These are phyloP conservation scores for Eupithecia tripunctaria DNA, from an alignment of 2,888 invertebrate species.

Conservation along the genomic window DNA sequence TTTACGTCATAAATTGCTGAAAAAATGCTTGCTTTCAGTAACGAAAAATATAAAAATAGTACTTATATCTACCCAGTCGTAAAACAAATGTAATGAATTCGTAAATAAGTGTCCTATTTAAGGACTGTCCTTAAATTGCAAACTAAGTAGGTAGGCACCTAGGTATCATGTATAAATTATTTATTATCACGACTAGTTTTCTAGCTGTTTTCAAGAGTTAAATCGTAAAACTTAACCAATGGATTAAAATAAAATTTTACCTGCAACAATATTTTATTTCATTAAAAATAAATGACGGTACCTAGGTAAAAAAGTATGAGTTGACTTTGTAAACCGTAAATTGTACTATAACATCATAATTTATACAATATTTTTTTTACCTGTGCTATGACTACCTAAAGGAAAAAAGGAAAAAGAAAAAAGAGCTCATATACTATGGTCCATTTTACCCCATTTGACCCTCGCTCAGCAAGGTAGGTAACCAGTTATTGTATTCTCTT, in stretches of 20 bases:
- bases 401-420: background rate
- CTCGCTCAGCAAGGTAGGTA: background rate
- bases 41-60: background rate
- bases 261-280: background rate
- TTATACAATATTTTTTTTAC: background rate
- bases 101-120: background rate
- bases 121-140: too few species aligned
- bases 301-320: background rate
- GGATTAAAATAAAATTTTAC: background rate
- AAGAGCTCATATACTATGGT: background rate
- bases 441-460: background rate
- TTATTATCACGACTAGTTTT: background rate
- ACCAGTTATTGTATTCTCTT: too few species aligned
- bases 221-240: background rate
- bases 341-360: background rate
- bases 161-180: too few species aligned
- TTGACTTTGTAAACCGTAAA: too few species aligned
- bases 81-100: too few species aligned
- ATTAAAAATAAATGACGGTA: background rate
- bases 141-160: too few species aligned
- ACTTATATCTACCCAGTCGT: too few species aligned
- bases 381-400: background rate
- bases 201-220: background rate
- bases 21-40: background rate
- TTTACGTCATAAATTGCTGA: background rate